Evolutionary conservation across 2,797 vertebrate genomes (phyloP).

Genomic region (Gobionotothen gibberifrons): DNA sequence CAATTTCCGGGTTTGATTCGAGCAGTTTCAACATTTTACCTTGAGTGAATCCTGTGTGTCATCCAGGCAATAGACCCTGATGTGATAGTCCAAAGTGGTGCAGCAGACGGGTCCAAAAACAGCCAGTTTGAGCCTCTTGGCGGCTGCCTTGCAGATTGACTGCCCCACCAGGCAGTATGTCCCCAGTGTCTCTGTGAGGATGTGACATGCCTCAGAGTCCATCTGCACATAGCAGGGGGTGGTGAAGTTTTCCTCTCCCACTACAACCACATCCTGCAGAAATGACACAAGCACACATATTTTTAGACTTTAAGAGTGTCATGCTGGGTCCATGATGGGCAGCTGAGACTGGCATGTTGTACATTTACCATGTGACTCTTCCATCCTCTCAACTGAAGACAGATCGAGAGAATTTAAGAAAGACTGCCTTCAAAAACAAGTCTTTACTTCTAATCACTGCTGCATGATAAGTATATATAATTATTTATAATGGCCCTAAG

Average conservation of each 20-base stretch:
- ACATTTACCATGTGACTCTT: neutral
- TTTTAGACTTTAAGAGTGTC: slow-evolving; percentile 1
- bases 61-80: slow-evolving; percentile 96
- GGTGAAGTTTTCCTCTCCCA: slow-evolving; percentile 97
- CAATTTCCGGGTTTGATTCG: neutral
- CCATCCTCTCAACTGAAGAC: neutral
- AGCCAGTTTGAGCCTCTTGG: slow-evolving; percentile 94
- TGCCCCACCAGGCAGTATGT: slow-evolving; percentile 95
- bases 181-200: slow-evolving; percentile 95
- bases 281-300: slow-evolving; percentile 26
- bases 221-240: slow-evolving; percentile 97
- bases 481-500: neutral
- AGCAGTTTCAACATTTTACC: slow-evolving; percentile 75
- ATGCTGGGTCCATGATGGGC: slow-evolving; percentile 3
- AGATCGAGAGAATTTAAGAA: neutral
- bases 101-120: slow-evolving; percentile 94
- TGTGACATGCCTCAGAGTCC: slow-evolving; percentile 95
- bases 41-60: slow-evolving; percentile 97
- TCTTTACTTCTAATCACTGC: neutral
- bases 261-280: slow-evolving; percentile 92
- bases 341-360: neutral
- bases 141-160: slow-evolving; percentile 91
- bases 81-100: slow-evolving; percentile 93
- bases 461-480: neutral
- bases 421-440: neutral